Percentiles rank a stretch among this genome's conserved stretches.
These are phyloP conservation scores for Oryctolagus cuniculus DNA, from an alignment of 2,113 vertebrate species.

Conservation along the genomic window DNA sequence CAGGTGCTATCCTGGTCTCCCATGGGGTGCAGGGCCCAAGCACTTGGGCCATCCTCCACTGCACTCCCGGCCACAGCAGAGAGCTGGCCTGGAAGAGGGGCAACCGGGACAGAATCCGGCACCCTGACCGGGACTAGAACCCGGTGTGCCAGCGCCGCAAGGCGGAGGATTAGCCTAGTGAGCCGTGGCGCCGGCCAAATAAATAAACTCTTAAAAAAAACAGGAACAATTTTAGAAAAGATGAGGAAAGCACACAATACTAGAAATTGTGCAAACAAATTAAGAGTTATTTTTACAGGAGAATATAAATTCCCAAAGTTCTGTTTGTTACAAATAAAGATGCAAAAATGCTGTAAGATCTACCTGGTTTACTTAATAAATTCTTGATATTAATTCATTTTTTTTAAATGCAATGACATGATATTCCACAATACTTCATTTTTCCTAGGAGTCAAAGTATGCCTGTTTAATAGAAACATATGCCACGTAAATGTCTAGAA, in stretches of 20 bases:
- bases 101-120: too few species aligned
- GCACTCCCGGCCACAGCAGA: too few species aligned
- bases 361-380: conserved; percentile 13
- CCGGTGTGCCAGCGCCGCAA: too few species aligned
- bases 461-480: neutral
- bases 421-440: conserved; percentile 24
- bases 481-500: neutral
- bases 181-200: too few species aligned
- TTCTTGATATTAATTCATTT: neutral
- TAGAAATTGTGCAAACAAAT: conserved; percentile 15
- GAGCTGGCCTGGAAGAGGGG: too few species aligned
- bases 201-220: too few species aligned
- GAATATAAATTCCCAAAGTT: conserved; percentile 10
- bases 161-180: too few species aligned
- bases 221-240: conserved; percentile 1
- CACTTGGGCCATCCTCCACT: too few species aligned
- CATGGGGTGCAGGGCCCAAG: too few species aligned
- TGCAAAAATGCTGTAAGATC: conserved; percentile 17
- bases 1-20: too few species aligned
- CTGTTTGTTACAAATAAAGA: conserved; percentile 55
- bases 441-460: conserved; percentile 49
- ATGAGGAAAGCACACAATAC: neutral
- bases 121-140: too few species aligned
- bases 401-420: conserved; percentile 53
- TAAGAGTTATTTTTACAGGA: conserved; percentile 22